Percentiles rank a stretch among this genome's conserved stretches.
Conservation (phyloP, 2,797 vertebrate species). For the Peromyscus melanophrys region DNA sequence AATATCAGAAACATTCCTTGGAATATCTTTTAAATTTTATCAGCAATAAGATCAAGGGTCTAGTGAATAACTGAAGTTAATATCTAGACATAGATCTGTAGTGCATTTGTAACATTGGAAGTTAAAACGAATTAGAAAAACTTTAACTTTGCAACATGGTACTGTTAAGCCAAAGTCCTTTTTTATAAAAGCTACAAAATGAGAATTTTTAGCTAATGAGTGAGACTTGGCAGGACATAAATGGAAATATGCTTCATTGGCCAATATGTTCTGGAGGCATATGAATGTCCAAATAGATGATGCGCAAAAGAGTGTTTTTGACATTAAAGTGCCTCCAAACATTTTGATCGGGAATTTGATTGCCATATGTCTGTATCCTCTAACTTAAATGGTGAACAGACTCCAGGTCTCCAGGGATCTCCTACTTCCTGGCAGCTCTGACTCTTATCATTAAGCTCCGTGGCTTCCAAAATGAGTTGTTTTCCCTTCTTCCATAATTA, state of each 20-base stretch:
- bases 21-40: conserved; percentile 57
- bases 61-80: conserved; percentile 21
- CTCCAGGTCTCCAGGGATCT: conserved; percentile 55
- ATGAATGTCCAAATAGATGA: conserved; percentile 81
- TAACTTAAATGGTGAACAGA: conserved; percentile 63
- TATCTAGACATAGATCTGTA: conserved; percentile 31
- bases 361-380: conserved; percentile 83
- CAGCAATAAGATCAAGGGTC: conserved; percentile 4
- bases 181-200: conserved; percentile 78
- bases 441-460: conserved; percentile 48
- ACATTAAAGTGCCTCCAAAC: conserved; percentile 80
- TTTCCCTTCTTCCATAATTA: conserved; percentile 45
- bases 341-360: conserved; percentile 86
- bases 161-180: conserved; percentile 60
- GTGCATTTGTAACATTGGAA: conserved; percentile 42
- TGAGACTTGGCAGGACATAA: conserved; percentile 84
- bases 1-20: conserved; percentile 13
- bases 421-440: conserved; percentile 54
- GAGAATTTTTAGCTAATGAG: conserved; percentile 83
- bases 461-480: conserved; percentile 42
- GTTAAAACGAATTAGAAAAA: conserved; percentile 67
- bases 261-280: conserved; percentile 82
- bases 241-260: conserved; percentile 81
- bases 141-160: conserved; percentile 70
- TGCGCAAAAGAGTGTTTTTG: conserved; percentile 79